A percentile compares a stretch with the other conserved stretches of the same genome.
These are phyloP conservation scores for Camptogramma bilineatum DNA, from an alignment of 2,888 invertebrate genomes.

Conservation along the genomic window DNA sequence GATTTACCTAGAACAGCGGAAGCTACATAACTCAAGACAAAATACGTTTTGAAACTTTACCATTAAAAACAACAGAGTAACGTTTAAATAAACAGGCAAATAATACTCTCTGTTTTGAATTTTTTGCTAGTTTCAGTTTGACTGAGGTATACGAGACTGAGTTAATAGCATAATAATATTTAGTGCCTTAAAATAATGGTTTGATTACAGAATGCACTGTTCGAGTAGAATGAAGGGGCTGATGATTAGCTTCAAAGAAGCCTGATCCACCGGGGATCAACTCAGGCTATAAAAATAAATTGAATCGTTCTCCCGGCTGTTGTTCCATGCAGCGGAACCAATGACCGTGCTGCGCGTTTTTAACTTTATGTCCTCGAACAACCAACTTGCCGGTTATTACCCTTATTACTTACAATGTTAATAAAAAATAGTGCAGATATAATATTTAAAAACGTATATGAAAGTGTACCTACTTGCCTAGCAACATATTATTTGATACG, in stretches of 20 bases:
- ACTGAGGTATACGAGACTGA: background rate
- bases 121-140: background rate
- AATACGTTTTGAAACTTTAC: slow-evolving; percentile 44
- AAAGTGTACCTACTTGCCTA: background rate
- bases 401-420: slow-evolving; percentile 26
- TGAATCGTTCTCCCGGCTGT: slow-evolving; percentile 78
- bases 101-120: background rate
- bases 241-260: slow-evolving; percentile 68
- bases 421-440: slow-evolving; percentile 42
- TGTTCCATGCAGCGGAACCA: slow-evolving; percentile 65
- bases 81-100: background rate
- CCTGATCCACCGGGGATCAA: slow-evolving; percentile 75
- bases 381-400: slow-evolving; percentile 52
- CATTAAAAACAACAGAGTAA: background rate
- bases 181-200: background rate
- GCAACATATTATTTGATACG: background rate
- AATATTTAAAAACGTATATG: background rate
- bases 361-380: slow-evolving; percentile 64
- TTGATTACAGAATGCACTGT: background rate
- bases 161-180: background rate
- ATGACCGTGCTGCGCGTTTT: slow-evolving; percentile 63
- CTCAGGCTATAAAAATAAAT: slow-evolving; percentile 81
- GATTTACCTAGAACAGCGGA: slow-evolving; percentile 60
- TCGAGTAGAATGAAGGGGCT: slow-evolving; percentile 56
- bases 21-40: slow-evolving; percentile 45